Evolutionary conservation across 2,888 invertebrate genomes (phyloP), one percentile per base, ranked within the genome.

Genomic region (Xylocampa areola): DNA sequence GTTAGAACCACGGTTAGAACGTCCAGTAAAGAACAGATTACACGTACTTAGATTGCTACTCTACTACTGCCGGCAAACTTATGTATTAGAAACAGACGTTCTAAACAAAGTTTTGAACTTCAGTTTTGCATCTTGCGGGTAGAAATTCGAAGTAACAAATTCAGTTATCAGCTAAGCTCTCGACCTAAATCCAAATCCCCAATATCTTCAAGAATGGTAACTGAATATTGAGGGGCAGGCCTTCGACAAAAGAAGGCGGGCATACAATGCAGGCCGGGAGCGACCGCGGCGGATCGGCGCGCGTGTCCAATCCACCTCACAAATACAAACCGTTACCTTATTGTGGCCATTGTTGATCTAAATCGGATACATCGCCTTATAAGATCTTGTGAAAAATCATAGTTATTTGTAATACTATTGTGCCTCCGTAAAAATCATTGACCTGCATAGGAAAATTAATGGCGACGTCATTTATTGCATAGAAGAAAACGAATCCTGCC

Each of bases 241-340:
- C 43, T 16, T 57, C 50, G 50, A 74, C 59, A 67, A 70, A 72
- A 53, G 62, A 50, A 53, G 67, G 51, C 50, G 51, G 55, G 17
- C 27, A 30, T 30, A 73, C 75, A 73, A 73, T 68, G 50, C 37
- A 54, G 35, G 52, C 45, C 40, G 29, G 64, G 54, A 36, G 53
- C 51, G 36, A 47, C 43, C 49, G 35, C 52, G 49, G 45, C 36
- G 30, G 33, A 47, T 44, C 54, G 50, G 54, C 50, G 54, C 70
- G 57, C 66, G 71, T 70, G 33, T 67, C 67, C 44, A 45, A 70
- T 65, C 60, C 47, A 45, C 47, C 35, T 14, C 39, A 66, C 43
- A 68, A 66, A 50, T 51, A 57, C 33, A 30, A 25, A 57, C 58
- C 52, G 58, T 67, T 70, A 52, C 33, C 33, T 36, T 59, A 48